Percentiles rank a stretch among this genome's conserved stretches.
These are phyloP conservation scores for Pegoplata infirma DNA, from an alignment of 2,888 invertebrate genomes.

Conservation along the genomic window DNA sequence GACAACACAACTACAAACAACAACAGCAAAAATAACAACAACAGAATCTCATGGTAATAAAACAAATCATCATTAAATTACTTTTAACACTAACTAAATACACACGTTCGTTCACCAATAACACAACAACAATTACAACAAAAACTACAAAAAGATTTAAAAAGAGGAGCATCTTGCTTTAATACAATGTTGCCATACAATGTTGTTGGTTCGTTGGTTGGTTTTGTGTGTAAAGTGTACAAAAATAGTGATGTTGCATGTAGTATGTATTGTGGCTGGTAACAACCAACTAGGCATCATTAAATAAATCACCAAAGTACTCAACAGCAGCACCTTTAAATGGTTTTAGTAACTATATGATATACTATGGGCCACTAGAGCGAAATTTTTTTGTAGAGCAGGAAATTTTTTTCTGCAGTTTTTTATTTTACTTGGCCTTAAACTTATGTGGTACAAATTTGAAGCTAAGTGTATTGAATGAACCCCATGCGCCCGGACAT, in stretches of 20 bases:
- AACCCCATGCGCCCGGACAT: too few species aligned
- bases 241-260: constrained; percentile 57
- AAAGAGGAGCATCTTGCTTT: constrained; percentile 10
- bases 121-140: too few species aligned
- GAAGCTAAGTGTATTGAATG: too few species aligned
- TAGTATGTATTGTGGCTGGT: too few species aligned
- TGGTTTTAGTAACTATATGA: neutral
- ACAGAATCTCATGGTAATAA: constrained; percentile 20
- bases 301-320: constrained; percentile 59
- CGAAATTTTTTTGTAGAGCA: too few species aligned
- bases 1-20: too few species aligned
- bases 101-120: constrained; percentile 24
- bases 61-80: constrained; percentile 61
- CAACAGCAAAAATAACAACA: constrained; percentile 9
- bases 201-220: constrained; percentile 12
- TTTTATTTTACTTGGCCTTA: too few species aligned
- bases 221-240: too few species aligned
- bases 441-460: too few species aligned
- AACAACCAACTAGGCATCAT: constrained; percentile 48
- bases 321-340: constrained; percentile 54
- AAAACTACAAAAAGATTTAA: neutral
- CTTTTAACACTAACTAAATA: constrained; percentile 56
- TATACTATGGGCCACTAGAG: neutral
- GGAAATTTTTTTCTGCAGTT: too few species aligned
- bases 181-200: constrained; percentile 19